Conservation (phyloP, 2,797 vertebrate species). For the Anomalospiza imberbis region DNA sequence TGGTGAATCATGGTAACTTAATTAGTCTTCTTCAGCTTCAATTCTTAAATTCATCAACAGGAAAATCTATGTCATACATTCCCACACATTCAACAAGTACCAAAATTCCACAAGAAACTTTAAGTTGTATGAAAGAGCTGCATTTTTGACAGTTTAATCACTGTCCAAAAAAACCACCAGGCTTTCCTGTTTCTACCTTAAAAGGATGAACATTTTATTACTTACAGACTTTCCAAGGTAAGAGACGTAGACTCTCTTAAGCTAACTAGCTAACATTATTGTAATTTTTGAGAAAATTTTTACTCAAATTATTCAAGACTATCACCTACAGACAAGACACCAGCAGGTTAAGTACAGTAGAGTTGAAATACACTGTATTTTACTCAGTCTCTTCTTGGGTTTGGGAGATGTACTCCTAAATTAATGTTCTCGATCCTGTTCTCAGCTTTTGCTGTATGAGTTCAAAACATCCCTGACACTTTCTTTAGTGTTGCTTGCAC, state of each 20-base stretch:
- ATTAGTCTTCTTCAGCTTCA: neutral
- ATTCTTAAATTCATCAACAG: neutral
- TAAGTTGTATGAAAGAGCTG: neutral
- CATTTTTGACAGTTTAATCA: neutral
- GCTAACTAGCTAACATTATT: neutral
- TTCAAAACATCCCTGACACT: neutral
- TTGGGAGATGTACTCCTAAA: neutral
- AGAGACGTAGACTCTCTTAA: neutral
- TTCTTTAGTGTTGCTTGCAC: neutral
- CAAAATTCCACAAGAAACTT: neutral
- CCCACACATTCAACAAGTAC: accelerated
- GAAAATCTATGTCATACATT: neutral
- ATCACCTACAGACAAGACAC: neutral
- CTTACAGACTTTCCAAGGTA: neutral
- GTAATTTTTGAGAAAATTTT: neutral
- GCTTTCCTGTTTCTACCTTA: neutral
- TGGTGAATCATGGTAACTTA: neutral
- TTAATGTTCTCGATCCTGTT: neutral
- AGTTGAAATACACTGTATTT: neutral
- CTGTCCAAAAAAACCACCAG: neutral
- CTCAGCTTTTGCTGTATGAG: neutral
- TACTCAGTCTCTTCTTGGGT: neutral
- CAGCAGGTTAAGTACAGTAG: neutral
- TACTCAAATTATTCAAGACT: neutral
- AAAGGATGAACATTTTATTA: neutral